Evolutionary conservation across 2,113 vertebrate species (phyloP).

Genomic region (Antigone vipio): DNA sequence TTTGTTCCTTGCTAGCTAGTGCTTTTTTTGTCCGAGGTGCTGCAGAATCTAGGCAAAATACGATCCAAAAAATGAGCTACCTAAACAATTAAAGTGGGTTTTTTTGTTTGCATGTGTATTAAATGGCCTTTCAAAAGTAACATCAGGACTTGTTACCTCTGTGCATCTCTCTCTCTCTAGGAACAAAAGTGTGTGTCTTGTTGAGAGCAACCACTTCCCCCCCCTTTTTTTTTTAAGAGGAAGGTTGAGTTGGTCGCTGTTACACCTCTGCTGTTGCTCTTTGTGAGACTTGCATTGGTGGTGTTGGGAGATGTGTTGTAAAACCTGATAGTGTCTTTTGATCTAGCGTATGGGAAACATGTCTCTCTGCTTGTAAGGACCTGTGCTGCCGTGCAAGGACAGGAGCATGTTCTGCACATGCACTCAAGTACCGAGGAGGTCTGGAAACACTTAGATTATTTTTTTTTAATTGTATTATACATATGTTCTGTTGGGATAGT

Average conservation of each 20-base stretch:
- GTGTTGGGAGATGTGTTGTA: background rate
- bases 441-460: background rate
- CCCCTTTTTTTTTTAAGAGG: background rate
- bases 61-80: background rate
- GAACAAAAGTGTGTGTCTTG: background rate
- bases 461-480: background rate
- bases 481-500: background rate
- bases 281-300: background rate
- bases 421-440: background rate
- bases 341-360: background rate
- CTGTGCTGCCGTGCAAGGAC: background rate
- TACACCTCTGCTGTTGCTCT: background rate
- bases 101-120: rapidly evolving
- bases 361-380: background rate
- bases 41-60: background rate
- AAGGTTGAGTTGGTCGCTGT: background rate
- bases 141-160: background rate
- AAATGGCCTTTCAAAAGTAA: background rate
- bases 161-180: background rate
- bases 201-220: background rate
- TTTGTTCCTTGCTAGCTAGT: background rate
- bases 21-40: background rate
- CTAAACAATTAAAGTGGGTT: background rate
- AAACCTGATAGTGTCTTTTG: slow-evolving; percentile 16
- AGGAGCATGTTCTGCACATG: background rate